Evolutionary conservation across 2,113 vertebrate species (phyloP), one percentile per base, ranked within the genome.

Genomic region (Myotis brandtii): DNA sequence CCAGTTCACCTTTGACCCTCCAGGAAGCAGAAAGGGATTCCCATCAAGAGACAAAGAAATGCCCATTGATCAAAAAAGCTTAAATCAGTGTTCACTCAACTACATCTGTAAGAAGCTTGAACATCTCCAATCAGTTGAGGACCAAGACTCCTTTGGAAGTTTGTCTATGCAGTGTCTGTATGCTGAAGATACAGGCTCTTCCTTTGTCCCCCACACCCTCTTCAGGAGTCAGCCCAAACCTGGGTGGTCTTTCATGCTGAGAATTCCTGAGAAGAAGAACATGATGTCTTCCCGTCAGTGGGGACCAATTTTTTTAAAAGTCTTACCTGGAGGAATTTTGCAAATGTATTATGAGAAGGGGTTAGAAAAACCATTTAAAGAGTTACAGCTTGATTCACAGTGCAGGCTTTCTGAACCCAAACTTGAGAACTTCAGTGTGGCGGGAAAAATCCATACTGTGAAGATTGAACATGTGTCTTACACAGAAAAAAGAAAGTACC

Each of bases 241-340:
- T 0, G 99, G 99, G 23, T 99, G 99, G 99, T 97, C 99, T 0
- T 98, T 99, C 97, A 99, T 99, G 99, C 96, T 99, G 97, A 99
- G 99, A 96, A 99, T 99, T 92, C 99, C 99, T 0, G 99, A 99
- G 94, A 99, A 99, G 98, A 99, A 99, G 98, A 99, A 99, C 98
- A 99, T 99, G 98, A 99, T 99, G 99, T 99, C 99, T 0, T 99
- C 99, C 13, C 98, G 99, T 52, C 99, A 99, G 67, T 99, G 99
- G 99, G 99, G 99, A 1, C 99, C 99, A 0, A 99, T 99, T 97
- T 99, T 99, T 96, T 98, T 99, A 18, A 98, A 98, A 0, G 95
- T 99, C 91, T 92, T 99, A 73, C 96, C 99, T 0, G 99, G 99
- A 87, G 99, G 99, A 0, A 97, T 99, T 46, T 94, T 99, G 95